These are phyloP conservation scores for Saccopteryx leptura DNA, from an alignment of 2,113 vertebrate genomes.

Conservation along the genomic window DNA sequence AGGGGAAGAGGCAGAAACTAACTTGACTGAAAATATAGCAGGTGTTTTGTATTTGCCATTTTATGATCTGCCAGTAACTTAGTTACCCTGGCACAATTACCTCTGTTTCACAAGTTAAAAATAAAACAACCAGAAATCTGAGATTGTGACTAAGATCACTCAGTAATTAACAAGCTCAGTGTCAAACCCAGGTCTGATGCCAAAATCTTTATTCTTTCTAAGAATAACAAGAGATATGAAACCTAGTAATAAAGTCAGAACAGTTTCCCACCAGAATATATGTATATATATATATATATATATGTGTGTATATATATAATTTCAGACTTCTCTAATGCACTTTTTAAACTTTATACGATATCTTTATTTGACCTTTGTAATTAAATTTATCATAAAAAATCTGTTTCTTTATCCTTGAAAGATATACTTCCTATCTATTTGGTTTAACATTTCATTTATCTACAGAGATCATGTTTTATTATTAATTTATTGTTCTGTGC, in stretches of 20 bases:
- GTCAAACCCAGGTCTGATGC: neutral
- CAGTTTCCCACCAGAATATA: neutral
- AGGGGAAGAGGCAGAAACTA: neutral
- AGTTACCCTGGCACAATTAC: neutral
- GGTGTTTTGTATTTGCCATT: neutral
- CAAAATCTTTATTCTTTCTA: neutral
- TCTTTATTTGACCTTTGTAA: neutral
- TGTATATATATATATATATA: too few species aligned
- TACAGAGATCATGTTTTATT: neutral
- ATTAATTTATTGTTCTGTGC: neutral
- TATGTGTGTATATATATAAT: neutral
- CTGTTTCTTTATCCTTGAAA: neutral
- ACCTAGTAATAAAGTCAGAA: neutral
- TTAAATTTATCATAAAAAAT: neutral
- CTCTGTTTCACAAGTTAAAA: neutral
- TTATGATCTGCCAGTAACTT: neutral
- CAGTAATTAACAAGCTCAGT: neutral
- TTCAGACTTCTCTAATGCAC: neutral
- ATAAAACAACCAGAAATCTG: neutral
- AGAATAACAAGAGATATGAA: neutral
- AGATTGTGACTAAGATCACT: neutral
- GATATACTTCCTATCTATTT: neutral
- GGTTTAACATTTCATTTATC: neutral
- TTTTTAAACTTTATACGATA: constrained; percentile 29
- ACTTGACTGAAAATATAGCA: neutral